A percentile compares a stretch with the other conserved stretches of the same genome.
These are phyloP conservation scores for Harpagoxenus sublaevis DNA, from an alignment of 2,888 invertebrate genomes.

Conservation along the genomic window DNA sequence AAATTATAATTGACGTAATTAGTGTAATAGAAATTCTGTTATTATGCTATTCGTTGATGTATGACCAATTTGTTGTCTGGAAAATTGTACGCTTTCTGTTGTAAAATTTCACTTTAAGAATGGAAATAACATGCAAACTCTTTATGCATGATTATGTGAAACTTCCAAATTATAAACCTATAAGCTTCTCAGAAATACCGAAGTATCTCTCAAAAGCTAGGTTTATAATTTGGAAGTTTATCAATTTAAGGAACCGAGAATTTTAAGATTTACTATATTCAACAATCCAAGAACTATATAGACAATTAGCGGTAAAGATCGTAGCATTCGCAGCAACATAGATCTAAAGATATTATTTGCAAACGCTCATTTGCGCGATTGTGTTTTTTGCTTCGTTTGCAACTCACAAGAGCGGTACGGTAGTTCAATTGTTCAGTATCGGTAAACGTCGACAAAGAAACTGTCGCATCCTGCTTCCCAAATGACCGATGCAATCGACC, in stretches of 20 bases:
- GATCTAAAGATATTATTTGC: not conserved
- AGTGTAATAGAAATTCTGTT: conserved; percentile 43
- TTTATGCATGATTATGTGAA: not conserved
- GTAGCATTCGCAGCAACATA: not conserved
- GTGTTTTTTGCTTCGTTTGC: not conserved
- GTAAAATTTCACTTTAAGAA: not conserved
- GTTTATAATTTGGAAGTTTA: not conserved
- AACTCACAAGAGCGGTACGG: not conserved
- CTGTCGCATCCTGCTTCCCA: conserved; percentile 56
- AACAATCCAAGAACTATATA: not conserved
- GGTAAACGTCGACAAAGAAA: conserved; percentile 13
- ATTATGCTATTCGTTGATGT: conserved; percentile 32
- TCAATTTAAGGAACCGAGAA: not conserved
- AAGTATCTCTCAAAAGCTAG: not conserved
- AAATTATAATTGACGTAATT: conserved; percentile 50
- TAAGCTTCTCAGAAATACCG: too few species aligned
- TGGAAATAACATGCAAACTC: not conserved
- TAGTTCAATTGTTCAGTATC: conserved; percentile 3
- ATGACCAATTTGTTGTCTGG: conserved; percentile 2
- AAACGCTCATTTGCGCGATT: not conserved
- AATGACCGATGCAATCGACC: conserved; percentile 74
- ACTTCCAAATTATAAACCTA: too few species aligned
- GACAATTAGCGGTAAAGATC: not conserved
- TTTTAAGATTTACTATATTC: not conserved
- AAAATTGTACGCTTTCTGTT: conserved; percentile 1